Base-by-base conservation (phyloP, 2,113 vertebrate genomes). In the Toxotes jaculatrix region DNA sequence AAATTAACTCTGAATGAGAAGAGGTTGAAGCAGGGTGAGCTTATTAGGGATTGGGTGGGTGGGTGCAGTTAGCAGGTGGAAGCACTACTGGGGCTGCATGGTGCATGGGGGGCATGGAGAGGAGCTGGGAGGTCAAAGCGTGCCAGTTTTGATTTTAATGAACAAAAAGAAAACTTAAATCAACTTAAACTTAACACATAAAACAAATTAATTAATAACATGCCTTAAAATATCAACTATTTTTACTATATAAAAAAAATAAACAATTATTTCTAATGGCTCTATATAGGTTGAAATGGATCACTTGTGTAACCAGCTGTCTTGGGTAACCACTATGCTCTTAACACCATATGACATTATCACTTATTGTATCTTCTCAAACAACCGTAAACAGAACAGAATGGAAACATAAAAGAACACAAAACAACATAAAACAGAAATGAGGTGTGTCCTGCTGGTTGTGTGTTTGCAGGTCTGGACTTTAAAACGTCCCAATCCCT, bases 141-240 rank as follows among this genome's bases (percentile, higher is more conserved):
- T 19, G 60, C 49, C 12, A 40, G 56, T 51, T 40, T 60, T 9
- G 0, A 51, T 21, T 21, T 56, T 7, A 55, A 23, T 36, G 1
- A 77, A 77, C 27, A 45, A 56, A 86, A 88, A 75, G 16, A 9
- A 64, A 83, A 74, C 57, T 36, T 63, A 55, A 85, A 64, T 17
- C 0, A 51, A 75, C 42, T 57, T 19, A 67, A 67, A 8, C 21
- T 64, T 23, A 7, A 51, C 23, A 23, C 14, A 75, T 8, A 47
- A 67, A 32, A 0, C 0, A 60, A 51, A 49, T 38, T 1, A 71
- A 76, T 9, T 10, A 36, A 45, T 34, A 49, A 27, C 75, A 84
- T 57, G 70, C 56, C 27, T 79, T 55, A 27, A 55, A 16, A 61
- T 43, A 2, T 13, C 0, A 53, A 23, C 17, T 16, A 6, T 45